A percentile compares a stretch with the other conserved stretches of the same genome.
These are phyloP conservation scores for Vicugna pacos DNA, from an alignment of 2,113 vertebrate species.

Conservation along the genomic window DNA sequence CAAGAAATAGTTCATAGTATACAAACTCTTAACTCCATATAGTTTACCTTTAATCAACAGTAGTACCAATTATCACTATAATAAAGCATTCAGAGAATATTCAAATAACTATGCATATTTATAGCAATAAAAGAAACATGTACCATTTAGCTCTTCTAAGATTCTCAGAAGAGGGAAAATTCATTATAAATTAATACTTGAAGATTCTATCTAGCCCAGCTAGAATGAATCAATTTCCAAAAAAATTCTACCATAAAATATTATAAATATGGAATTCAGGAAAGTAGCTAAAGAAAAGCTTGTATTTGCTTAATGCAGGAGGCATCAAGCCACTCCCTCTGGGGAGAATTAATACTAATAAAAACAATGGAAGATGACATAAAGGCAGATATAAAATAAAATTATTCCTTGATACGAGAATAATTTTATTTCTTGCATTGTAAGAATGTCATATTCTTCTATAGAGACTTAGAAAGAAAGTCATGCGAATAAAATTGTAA, in stretches of 20 bases:
- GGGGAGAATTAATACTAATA: constrained; percentile 22
- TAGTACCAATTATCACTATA: constrained; percentile 36
- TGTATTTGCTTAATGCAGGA: constrained; percentile 61
- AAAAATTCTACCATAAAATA: constrained; percentile 40
- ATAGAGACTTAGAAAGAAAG: background rate
- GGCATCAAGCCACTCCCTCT: background rate
- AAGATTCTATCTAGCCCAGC: constrained; percentile 87
- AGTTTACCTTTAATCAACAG: constrained; percentile 43
- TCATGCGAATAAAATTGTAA: constrained; percentile 51
- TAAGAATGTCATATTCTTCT: constrained; percentile 11
- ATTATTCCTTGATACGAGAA: background rate
- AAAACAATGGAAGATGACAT: constrained; percentile 15
- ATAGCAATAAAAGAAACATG: constrained; percentile 67
- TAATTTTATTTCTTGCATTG: constrained; percentile 40
- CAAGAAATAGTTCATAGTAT: constrained; percentile 70
- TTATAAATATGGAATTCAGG: constrained; percentile 68
- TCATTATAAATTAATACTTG: constrained; percentile 70
- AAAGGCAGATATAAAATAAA: constrained; percentile 24
- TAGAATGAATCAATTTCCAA: constrained; percentile 74
- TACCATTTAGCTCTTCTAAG: constrained; percentile 48
- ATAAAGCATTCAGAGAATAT: constrained; percentile 60
- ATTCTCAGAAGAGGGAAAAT: constrained; percentile 46
- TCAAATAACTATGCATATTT: constrained; percentile 64
- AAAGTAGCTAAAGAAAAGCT: constrained; percentile 68
- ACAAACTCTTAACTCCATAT: constrained; percentile 60